phyloP scores from a whole-genome alignment of 2,888 invertebrate species.

The Lucinisca nassula region DNA sequence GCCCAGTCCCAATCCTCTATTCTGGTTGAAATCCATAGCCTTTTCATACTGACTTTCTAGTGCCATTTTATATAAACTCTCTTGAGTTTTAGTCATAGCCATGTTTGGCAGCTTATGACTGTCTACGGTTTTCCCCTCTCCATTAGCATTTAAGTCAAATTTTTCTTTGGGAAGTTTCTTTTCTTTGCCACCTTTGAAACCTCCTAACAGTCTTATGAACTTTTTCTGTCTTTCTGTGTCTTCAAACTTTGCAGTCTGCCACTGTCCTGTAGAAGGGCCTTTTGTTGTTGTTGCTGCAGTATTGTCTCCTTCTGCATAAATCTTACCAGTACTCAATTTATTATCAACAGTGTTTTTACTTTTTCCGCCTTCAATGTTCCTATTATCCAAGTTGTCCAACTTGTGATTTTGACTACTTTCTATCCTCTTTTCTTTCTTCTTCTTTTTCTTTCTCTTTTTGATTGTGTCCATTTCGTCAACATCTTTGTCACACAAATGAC shows the following conservation, averaged over 20 bases:
- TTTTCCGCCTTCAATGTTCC: background rate
- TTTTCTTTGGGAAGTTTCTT: background rate
- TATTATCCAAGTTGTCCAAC: no score
- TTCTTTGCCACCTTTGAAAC: background rate
- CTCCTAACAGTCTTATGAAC: background rate
- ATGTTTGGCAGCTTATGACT: slow-evolving; percentile 8
- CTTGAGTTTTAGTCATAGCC: slow-evolving; percentile 73
- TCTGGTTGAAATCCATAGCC: slow-evolving; percentile 75
- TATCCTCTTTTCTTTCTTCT: background rate
- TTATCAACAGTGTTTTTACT: background rate
- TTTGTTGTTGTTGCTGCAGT: background rate
- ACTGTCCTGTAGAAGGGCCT: background rate
- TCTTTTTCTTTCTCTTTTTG: background rate
- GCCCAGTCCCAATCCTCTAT: slow-evolving; percentile 79
- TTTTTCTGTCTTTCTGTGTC: background rate
- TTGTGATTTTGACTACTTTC: no score
- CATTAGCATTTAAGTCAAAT: background rate
- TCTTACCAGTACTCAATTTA: background rate
- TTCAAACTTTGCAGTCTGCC: background rate
- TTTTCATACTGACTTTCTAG: slow-evolving; percentile 79
- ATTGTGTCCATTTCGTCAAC: background rate
- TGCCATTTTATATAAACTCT: slow-evolving; percentile 66
- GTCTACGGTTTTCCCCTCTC: no score
- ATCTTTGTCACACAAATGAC: no score
- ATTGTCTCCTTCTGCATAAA: background rate